Percentiles rank a stretch among this genome's conserved stretches.
phyloP scores from a whole-genome alignment of 2,888 invertebrate genomes.

The Pocota personata region DNA sequence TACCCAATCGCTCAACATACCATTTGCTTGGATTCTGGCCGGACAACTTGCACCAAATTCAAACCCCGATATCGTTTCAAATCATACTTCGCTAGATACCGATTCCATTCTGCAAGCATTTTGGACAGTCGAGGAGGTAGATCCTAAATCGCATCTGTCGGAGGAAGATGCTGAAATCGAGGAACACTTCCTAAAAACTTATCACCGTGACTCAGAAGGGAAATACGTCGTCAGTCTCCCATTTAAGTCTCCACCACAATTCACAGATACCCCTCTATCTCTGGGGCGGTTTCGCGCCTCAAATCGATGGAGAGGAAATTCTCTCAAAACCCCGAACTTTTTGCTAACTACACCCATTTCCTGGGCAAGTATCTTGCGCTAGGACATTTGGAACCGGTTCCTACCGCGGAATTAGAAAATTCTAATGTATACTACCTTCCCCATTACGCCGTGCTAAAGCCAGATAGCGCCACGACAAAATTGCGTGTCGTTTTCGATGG shows the following conservation, averaged over 20 bases:
- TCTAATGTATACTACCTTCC: constrained; percentile 2
- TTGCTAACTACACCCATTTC: neutral
- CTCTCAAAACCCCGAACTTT: constrained; percentile 3
- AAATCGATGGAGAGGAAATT: too few relatives aligned
- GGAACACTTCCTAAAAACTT: neutral
- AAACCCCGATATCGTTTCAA: too few relatives aligned
- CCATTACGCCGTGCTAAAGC: neutral
- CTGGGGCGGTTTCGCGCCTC: neutral
- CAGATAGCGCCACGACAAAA: neutral
- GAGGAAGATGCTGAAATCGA: neutral
- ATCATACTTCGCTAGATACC: too few relatives aligned
- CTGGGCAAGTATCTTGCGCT: constrained; percentile 1
- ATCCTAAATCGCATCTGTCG: neutral
- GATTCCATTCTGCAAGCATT: neutral
- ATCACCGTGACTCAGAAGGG: too few relatives aligned
- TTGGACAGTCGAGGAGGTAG: neutral
- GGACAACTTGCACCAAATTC: too few relatives aligned
- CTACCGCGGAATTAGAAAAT: constrained; percentile 1
- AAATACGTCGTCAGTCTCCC: too few relatives aligned
- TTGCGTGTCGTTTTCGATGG: too few relatives aligned
- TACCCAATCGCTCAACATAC: neutral
- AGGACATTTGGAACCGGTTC: constrained; percentile 17
- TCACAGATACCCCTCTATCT: too few relatives aligned
- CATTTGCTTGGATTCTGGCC: neutral
- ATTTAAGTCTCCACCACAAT: too few relatives aligned